A percentile compares a stretch with the other conserved stretches of the same genome.
phyloP scores from a whole-genome alignment of 2,113 vertebrate species.

The Ciconia stormi region DNA sequence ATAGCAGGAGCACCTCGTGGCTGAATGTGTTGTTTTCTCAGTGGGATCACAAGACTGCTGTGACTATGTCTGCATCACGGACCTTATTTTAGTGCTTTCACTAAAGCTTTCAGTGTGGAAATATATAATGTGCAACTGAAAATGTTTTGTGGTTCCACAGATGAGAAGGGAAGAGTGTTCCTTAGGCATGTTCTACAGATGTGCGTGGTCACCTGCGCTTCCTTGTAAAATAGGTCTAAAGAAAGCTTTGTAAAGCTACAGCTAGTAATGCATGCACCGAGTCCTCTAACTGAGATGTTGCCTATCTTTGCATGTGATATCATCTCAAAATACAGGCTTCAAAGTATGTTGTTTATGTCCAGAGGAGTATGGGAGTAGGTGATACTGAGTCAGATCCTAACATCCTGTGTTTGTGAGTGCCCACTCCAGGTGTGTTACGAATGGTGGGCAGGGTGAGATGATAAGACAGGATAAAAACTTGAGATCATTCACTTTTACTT shows the following conservation, averaged over 20 bases:
- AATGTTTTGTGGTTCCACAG: not conserved
- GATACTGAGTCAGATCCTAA: not conserved
- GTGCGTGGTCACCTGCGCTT: not conserved
- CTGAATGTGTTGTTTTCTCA: not conserved
- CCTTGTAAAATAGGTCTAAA: not conserved
- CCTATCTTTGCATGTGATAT: not conserved
- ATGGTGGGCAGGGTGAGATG: not conserved
- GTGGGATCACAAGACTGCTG: fast-evolving
- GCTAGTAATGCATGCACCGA: not conserved
- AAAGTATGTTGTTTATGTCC: not conserved
- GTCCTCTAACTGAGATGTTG: not conserved
- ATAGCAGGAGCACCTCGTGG: not conserved
- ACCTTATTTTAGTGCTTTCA: not conserved
- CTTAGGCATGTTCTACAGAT: not conserved
- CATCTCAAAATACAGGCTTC: not conserved
- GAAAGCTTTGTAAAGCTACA: not conserved
- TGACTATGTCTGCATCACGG: fast-evolving
- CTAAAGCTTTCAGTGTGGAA: not conserved
- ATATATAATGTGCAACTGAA: not conserved
- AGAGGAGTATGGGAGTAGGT: not conserved
- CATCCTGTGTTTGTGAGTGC: not conserved
- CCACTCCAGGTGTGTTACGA: fast-evolving
- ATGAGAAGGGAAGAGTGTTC: not conserved
- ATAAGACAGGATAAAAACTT: not conserved
- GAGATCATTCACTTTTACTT: not conserved